Percentiles rank a stretch among this genome's conserved stretches.
Evolutionary conservation across 2,888 invertebrate species (phyloP).

Genomic region (Ceratothoa steindachneri): DNA sequence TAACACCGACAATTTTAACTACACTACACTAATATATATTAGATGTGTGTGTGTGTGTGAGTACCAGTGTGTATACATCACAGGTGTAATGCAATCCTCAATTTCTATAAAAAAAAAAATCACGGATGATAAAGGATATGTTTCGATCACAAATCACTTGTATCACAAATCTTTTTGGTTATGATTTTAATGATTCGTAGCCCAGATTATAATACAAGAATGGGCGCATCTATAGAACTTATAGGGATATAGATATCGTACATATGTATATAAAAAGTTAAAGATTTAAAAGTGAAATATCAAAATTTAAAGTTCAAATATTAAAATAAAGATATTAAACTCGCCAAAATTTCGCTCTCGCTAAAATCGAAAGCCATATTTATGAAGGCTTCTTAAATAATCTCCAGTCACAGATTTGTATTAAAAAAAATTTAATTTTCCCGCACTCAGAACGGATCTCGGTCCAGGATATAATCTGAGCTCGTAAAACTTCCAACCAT

Average conservation of each 20-base stretch:
- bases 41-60: slow-evolving; percentile 4
- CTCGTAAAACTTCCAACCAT: not conserved
- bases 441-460: not conserved
- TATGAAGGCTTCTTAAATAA: not conserved
- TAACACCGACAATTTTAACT: too few species aligned
- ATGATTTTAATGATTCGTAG: too few species aligned
- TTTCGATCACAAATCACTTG: too few species aligned
- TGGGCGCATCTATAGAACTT: not conserved
- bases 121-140: too few species aligned
- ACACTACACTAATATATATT: too few species aligned
- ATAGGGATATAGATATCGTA: not conserved
- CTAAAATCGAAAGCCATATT: too few species aligned
- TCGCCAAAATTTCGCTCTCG: too few species aligned
- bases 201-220: too few species aligned
- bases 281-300: not conserved
- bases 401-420: not conserved
- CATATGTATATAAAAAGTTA: not conserved
- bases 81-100: not conserved
- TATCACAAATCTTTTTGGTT: too few species aligned
- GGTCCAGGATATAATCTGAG: not conserved
- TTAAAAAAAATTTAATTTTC: not conserved
- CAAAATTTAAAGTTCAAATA: too few species aligned
- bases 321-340: too few species aligned
- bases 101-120: too few species aligned
- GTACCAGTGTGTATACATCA: not conserved